Percentiles rank a stretch among this genome's conserved stretches.
phyloP scores from a whole-genome alignment of 2,888 invertebrate genomes.

The Acanthococcus lagerstroemiae region DNA sequence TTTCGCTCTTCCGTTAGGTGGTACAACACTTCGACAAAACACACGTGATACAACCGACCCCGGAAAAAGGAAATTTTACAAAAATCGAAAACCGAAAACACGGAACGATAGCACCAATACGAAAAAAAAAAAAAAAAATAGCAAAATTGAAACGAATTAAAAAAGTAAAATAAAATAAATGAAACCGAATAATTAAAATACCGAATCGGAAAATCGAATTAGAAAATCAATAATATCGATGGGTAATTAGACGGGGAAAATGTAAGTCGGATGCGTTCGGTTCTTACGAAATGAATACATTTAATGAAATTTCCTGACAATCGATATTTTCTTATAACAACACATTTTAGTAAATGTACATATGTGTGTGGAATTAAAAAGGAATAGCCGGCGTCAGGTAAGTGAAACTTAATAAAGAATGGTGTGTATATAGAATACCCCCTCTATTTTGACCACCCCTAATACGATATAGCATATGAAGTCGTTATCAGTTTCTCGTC shows the following conservation, averaged over 20 bases:
- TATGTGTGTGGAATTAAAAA: not conserved
- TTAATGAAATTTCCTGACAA: slow-evolving; percentile 16
- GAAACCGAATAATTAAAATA: not conserved
- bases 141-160: not conserved
- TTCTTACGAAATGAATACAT: slow-evolving; percentile 1
- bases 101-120: not conserved
- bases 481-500: slow-evolving; percentile 19
- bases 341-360: not conserved
- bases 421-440: slow-evolving; percentile 12
- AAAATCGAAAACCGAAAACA: no score
- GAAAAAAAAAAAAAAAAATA: not conserved
- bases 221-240: not conserved
- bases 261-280: not conserved
- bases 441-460: slow-evolving; percentile 26
- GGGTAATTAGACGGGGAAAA: not conserved
- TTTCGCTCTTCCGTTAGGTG: no score
- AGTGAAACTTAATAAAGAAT: slow-evolving; percentile 19
- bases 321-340: slow-evolving; percentile 8
- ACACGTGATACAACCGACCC: no score
- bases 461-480: not conserved
- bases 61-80: no score
- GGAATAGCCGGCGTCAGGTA: slow-evolving; percentile 25
- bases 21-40: no score
- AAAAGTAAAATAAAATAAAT: not conserved
- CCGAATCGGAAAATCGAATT: not conserved